Conservation (phyloP, 2,888 invertebrate species). For the Lordiphosa fenestrarum region DNA sequence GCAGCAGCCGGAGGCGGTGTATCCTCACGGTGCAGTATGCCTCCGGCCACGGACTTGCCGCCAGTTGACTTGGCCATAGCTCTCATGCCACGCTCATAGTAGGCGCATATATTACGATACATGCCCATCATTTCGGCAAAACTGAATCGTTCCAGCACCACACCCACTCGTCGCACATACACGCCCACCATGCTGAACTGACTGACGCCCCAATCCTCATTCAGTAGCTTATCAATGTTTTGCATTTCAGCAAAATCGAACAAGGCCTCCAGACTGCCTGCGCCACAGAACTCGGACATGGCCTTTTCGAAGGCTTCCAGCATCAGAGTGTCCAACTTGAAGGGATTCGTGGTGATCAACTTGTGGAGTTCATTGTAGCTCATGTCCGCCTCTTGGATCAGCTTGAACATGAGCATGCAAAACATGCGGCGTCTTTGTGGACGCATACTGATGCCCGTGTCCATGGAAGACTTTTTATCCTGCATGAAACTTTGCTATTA, state of each 20-base stretch:
- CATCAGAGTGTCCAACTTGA: constrained; percentile 74
- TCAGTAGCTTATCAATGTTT: constrained; percentile 83
- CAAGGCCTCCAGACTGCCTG: constrained; percentile 83
- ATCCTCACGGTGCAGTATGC: constrained; percentile 46
- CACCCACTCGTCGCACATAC: constrained; percentile 89
- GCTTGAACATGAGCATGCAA: constrained; percentile 88
- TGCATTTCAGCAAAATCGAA: constrained; percentile 85
- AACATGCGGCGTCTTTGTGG: constrained; percentile 88
- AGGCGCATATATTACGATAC: constrained; percentile 86
- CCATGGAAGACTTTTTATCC: constrained; percentile 74
- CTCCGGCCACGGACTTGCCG: constrained; percentile 49
- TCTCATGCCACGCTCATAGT: constrained; percentile 82
- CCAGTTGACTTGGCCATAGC: constrained; percentile 49
- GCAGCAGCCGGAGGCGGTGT: constrained; percentile 25
- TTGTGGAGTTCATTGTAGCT: constrained; percentile 85
- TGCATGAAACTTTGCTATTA: constrained; percentile 15
- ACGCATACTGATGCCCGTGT: constrained; percentile 75
- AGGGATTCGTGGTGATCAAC: constrained; percentile 81
- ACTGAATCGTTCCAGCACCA: constrained; percentile 90
- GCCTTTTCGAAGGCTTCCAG: constrained; percentile 82
- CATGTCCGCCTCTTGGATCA: constrained; percentile 90
- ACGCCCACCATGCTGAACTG: constrained; percentile 84
- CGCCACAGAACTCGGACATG: constrained; percentile 80
- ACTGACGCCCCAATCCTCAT: constrained; percentile 80
- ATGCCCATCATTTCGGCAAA: constrained; percentile 91